Base-by-base conservation (phyloP, 1,140 invertebrate species). In the Sogatella furcifera region DNA sequence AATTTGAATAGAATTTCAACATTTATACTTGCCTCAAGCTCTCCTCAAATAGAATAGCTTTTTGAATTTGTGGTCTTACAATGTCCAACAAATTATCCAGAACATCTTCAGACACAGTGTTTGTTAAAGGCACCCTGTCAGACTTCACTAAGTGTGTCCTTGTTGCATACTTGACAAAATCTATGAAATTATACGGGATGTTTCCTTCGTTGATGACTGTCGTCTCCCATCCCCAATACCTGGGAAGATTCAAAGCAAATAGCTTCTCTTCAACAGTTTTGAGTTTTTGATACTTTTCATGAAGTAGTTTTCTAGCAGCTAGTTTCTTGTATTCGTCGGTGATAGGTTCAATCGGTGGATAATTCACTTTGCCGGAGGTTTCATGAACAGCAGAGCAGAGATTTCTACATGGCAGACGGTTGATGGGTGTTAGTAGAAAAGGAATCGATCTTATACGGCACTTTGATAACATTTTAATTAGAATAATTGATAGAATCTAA, bases 201-300 rank as follows among this genome's bases (percentile, higher is more conserved):
- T 63, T 49, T 52, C 77, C 69, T 68, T 89, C 84, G 0, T 76
- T 69, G 5, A 91, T 69, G 61, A 81, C 73, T 19, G 83, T 68
- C 24, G 77, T 78, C 63, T 78, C 79, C 76, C 81, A 91, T 9
- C 89, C 88, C 71, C 89, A 91, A 70, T 85, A 90, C 55, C 80
- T 78, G 5, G 85, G 84, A 80, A 92, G 84, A 69, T 90, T 90
- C 2, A 90, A 57, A 67, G 85, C 86, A 46, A 89, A 82, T 57
- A 88, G 75, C 71, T 93, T 93, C 73, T 91, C 86, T 73, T 92
- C 89, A 0, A 90, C 78, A 1, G 86, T 89, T 52, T 81, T 76
- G 41, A 88, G 64, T 46, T 46, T 46, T 13, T 13, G 5, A 13
- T 46, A 46, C 19, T 46, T 46, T 46, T 46, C 44, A 13, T 46